Percentiles rank a stretch among this genome's conserved stretches.
Evolutionary conservation across 1,140 invertebrate genomes (phyloP).

Genomic region (Penaeus chinensis): DNA sequence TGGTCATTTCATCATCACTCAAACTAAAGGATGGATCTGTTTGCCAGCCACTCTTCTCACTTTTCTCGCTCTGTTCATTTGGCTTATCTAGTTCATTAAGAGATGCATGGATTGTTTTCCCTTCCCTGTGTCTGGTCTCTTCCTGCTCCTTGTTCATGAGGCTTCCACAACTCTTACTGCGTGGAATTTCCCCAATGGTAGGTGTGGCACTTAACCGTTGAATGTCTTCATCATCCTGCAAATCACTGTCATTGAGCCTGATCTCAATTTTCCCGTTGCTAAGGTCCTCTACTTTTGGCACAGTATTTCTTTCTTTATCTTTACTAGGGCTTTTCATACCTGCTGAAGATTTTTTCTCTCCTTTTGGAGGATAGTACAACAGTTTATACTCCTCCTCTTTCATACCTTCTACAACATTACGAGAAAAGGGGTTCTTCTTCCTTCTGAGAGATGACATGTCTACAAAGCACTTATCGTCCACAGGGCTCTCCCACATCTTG

Average conservation of each 20-base stretch:
- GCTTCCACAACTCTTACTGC: constrained; percentile 59
- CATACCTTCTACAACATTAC: constrained; percentile 56
- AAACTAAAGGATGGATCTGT: constrained; percentile 7
- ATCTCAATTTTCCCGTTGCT: constrained; percentile 44
- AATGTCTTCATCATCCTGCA: constrained; percentile 3
- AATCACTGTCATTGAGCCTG: constrained; percentile 48
- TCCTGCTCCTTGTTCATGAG: constrained; percentile 42
- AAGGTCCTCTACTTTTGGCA: constrained; percentile 34
- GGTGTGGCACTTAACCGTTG: not conserved
- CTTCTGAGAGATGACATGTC: constrained; percentile 40
- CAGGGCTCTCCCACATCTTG: constrained; percentile 61
- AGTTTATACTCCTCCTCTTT: constrained; percentile 55
- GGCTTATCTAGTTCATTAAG: constrained; percentile 36
- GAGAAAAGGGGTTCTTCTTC: constrained; percentile 55
- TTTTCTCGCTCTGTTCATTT: not conserved
- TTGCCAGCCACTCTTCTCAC: not conserved
- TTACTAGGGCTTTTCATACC: constrained; percentile 12
- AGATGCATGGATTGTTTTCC: constrained; percentile 40
- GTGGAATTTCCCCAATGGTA: constrained; percentile 42
- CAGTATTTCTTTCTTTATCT: constrained; percentile 21
- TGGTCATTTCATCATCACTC: constrained; percentile 56
- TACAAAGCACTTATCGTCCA: constrained; percentile 52
- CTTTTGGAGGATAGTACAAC: constrained; percentile 30
- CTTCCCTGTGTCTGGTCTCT: not conserved
- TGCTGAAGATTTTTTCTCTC: constrained; percentile 23